phyloP scores from a whole-genome alignment of 2,888 invertebrate species.

The Drosophila greeni region DNA sequence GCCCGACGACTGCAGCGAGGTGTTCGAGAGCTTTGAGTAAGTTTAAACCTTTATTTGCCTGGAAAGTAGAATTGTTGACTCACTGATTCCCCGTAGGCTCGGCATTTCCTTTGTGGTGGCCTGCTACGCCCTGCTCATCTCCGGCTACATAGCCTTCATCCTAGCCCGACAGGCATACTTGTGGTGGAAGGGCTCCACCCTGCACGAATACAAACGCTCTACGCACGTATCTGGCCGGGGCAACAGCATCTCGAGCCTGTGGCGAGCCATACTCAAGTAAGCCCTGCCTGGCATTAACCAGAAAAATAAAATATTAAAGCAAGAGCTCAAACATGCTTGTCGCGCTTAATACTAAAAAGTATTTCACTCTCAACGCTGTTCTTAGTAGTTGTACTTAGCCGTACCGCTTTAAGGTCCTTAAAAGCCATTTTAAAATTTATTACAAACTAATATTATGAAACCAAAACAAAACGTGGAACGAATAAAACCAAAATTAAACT shows the following conservation, averaged over 20 bases:
- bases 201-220: slow-evolving; percentile 79
- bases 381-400: slow-evolving; percentile 30
- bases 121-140: slow-evolving; percentile 80
- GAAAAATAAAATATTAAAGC: not conserved
- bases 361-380: slow-evolving; percentile 28
- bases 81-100: slow-evolving; percentile 78
- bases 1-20: slow-evolving; percentile 91
- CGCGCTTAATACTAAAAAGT: slow-evolving; percentile 24
- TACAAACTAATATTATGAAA: slow-evolving; percentile 30
- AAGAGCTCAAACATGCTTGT: slow-evolving; percentile 23
- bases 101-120: slow-evolving; percentile 82
- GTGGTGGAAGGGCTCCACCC: slow-evolving; percentile 80
- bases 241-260: slow-evolving; percentile 71
- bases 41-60: slow-evolving; percentile 56
- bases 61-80: not conserved
- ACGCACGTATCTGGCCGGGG: slow-evolving; percentile 57
- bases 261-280: slow-evolving; percentile 69
- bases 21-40: slow-evolving; percentile 88
- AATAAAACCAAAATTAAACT: slow-evolving; percentile 8
- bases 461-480: slow-evolving; percentile 5
- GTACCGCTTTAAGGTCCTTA: slow-evolving; percentile 30
- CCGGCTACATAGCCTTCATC: slow-evolving; percentile 79
- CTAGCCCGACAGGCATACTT: slow-evolving; percentile 79
- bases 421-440: slow-evolving; percentile 27
- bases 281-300: slow-evolving; percentile 7